Evolutionary conservation across 2,888 invertebrate genomes (phyloP).

Genomic region (Augochlorella aurata): DNA sequence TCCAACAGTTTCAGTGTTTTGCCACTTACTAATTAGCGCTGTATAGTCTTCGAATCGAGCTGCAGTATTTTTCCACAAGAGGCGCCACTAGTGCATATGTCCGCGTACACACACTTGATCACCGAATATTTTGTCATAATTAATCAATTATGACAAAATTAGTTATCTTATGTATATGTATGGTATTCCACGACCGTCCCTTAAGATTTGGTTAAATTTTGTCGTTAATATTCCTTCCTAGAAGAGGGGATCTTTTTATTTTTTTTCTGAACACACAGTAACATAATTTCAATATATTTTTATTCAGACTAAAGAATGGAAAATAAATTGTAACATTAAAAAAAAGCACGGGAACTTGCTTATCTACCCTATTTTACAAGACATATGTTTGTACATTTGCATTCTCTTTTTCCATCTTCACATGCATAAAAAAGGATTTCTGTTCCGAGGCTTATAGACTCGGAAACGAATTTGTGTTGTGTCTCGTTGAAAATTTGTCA

Average conservation of each 20-base stretch:
- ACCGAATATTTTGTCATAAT: too few species aligned
- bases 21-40: too few species aligned
- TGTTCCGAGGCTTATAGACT: conserved; percentile 2
- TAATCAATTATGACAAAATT: too few species aligned
- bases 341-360: conserved; percentile 64
- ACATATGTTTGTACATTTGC: conserved; percentile 73
- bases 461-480: conserved; percentile 7
- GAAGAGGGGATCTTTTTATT: background rate
- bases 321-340: conserved; percentile 75
- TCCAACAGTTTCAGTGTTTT: too few species aligned
- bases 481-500: background rate
- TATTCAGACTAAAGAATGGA: conserved; percentile 75
- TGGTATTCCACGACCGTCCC: too few species aligned
- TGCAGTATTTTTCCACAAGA: too few species aligned
- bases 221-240: background rate
- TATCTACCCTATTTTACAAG: conserved; percentile 57
- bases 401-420: conserved; percentile 57
- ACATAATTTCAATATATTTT: conserved; percentile 71
- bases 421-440: conserved; percentile 50
- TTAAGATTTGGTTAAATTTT: too few species aligned
- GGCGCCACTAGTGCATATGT: too few species aligned
- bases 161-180: too few species aligned
- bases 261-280: background rate
- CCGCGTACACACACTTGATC: too few species aligned
- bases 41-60: too few species aligned